Evolutionary conservation across 2,113 vertebrate genomes (phyloP).

Genomic region (Ursus arctos): DNA sequence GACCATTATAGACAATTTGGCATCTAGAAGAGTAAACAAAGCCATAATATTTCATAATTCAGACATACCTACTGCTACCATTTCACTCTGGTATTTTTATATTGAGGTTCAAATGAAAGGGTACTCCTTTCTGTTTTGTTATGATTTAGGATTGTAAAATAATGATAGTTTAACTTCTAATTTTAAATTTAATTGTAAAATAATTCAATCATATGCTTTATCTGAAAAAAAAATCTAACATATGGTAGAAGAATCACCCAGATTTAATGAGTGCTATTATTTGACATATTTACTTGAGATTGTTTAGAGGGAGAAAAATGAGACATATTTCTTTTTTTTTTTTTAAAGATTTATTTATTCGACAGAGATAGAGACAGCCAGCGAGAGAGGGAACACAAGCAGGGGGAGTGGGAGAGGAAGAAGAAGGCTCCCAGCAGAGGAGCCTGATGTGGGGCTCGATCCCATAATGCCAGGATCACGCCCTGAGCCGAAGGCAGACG

Average conservation of each 20-base stretch:
- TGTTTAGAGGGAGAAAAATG: neutral
- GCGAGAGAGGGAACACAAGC: no score
- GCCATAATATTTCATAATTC: neutral
- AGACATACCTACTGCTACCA: neutral
- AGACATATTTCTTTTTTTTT: neutral
- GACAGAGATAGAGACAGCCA: no score
- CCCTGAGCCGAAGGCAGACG: no score
- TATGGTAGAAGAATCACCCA: neutral
- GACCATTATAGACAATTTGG: neutral
- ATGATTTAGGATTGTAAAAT: neutral
- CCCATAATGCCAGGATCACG: no score
- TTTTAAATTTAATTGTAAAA: neutral
- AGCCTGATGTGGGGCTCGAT: no score
- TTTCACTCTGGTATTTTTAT: neutral
- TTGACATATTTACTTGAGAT: neutral
- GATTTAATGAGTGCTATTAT: neutral
- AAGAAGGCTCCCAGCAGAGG: no score
- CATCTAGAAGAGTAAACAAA: conserved; percentile 8
- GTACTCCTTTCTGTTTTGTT: neutral
- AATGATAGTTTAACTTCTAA: neutral
- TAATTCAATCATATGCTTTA: neutral
- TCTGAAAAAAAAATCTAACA: neutral
- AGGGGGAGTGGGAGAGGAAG: no score
- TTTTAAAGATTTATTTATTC: no score
- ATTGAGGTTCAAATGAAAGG: neutral